These are phyloP conservation scores for Parnassius smintheus DNA, from an alignment of 2,888 invertebrate genomes.

Conservation along the genomic window DNA sequence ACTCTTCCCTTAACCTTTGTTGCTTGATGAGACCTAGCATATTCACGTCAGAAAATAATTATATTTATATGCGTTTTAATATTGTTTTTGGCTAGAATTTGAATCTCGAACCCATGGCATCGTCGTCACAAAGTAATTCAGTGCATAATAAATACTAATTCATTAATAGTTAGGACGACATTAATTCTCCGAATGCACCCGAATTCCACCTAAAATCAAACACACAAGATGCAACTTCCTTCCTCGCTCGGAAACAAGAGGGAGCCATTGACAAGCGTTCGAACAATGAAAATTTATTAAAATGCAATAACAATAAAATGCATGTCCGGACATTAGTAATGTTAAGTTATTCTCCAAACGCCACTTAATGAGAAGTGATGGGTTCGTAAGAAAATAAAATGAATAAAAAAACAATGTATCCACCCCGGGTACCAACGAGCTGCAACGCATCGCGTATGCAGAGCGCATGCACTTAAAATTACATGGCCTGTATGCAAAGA, in stretches of 20 bases:
- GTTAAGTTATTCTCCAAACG: constrained; percentile 80
- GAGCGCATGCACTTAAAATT: constrained; percentile 64
- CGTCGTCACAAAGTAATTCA: background rate
- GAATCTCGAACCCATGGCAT: too few relatives aligned
- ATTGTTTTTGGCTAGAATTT: too few relatives aligned
- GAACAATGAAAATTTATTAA: constrained; percentile 78
- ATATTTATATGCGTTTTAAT: too few relatives aligned
- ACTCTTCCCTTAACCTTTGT: too few relatives aligned
- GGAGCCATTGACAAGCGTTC: constrained; percentile 55
- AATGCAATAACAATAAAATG: constrained; percentile 81
- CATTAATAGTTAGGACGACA: constrained; percentile 1
- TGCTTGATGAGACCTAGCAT: too few relatives aligned
- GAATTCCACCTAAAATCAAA: constrained; percentile 41
- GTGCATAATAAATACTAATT: constrained; percentile 12
- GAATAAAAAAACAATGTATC: constrained; percentile 68
- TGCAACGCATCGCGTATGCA: constrained; percentile 65
- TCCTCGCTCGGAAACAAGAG: constrained; percentile 67
- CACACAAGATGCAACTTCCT: constrained; percentile 61
- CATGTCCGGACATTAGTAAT: constrained; percentile 78
- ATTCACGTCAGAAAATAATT: too few relatives aligned
- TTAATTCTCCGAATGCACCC: constrained; percentile 18
- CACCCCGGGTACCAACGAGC: constrained; percentile 57
- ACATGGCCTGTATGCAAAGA: constrained; percentile 74
- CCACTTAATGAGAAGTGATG: constrained; percentile 81
- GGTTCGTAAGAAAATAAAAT: constrained; percentile 78